phyloP scores from a whole-genome alignment of 2,888 invertebrate species.

The Tubulanus polymorphus region DNA sequence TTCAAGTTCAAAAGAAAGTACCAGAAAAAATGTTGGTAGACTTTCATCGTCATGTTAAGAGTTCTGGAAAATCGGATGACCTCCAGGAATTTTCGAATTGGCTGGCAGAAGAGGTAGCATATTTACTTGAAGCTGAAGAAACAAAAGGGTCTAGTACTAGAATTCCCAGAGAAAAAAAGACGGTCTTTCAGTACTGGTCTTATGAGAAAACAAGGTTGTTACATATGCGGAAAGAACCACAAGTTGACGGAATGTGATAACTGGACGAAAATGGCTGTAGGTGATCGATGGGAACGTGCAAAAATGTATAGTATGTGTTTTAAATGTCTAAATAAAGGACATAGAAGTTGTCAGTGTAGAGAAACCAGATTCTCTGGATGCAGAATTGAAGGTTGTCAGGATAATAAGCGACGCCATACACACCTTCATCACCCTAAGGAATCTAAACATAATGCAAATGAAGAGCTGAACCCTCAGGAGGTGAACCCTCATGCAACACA shows the following conservation, averaged over 20 bases:
- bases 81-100: background rate
- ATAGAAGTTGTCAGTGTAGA: background rate
- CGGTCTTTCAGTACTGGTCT: no score
- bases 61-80: background rate
- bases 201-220: background rate
- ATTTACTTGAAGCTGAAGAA: background rate
- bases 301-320: background rate
- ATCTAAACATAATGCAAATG: background rate
- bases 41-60: background rate
- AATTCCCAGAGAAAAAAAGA: background rate
- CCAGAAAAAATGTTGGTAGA: background rate
- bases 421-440: background rate
- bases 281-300: background rate
- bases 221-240: background rate
- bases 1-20: background rate
- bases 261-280: background rate
- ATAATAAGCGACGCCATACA: background rate
- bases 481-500: background rate
- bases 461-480: background rate
- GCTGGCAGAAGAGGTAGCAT: background rate
- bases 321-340: background rate
- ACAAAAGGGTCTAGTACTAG: background rate
- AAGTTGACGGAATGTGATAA: background rate
- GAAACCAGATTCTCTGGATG: background rate
- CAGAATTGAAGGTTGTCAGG: background rate